phyloP scores from a whole-genome alignment of 1,140 invertebrate species.

The Calephelis nemesis region DNA sequence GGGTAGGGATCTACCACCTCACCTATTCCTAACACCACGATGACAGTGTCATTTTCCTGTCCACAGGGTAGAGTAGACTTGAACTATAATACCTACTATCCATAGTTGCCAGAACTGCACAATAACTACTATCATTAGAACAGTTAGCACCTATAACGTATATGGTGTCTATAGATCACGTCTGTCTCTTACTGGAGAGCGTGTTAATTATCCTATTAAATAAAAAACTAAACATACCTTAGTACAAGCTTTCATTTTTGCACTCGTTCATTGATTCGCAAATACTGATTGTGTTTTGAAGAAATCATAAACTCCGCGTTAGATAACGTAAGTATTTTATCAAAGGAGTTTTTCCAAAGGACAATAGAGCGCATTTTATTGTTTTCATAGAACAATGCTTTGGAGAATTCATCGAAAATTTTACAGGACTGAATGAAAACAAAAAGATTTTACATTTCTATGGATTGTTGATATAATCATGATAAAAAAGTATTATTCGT shows the following conservation, averaged over 20 bases:
- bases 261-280: background rate
- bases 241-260: background rate
- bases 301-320: constrained; percentile 34
- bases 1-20: too few relatives aligned
- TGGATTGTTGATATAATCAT: background rate
- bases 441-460: constrained; percentile 12
- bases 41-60: too few relatives aligned
- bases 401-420: constrained; percentile 34
- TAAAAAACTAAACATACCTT: background rate
- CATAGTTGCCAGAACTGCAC: too few relatives aligned
- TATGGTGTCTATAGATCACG: too few relatives aligned
- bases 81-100: too few relatives aligned
- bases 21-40: too few relatives aligned
- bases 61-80: too few relatives aligned
- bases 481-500: background rate
- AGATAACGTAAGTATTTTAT: constrained; percentile 31
- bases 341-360: constrained; percentile 36
- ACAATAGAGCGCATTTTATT: constrained; percentile 40
- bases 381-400: constrained; percentile 41
- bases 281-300: constrained; percentile 25
- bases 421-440: constrained; percentile 30
- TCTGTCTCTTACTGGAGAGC: too few relatives aligned
- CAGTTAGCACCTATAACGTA: too few relatives aligned
- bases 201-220: too few relatives aligned
- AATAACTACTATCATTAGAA: too few relatives aligned